Percentiles rank a stretch among this genome's conserved stretches.
Evolutionary conservation across 2,888 invertebrate genomes (phyloP).

Genomic region (Carterocephalus palaemon): DNA sequence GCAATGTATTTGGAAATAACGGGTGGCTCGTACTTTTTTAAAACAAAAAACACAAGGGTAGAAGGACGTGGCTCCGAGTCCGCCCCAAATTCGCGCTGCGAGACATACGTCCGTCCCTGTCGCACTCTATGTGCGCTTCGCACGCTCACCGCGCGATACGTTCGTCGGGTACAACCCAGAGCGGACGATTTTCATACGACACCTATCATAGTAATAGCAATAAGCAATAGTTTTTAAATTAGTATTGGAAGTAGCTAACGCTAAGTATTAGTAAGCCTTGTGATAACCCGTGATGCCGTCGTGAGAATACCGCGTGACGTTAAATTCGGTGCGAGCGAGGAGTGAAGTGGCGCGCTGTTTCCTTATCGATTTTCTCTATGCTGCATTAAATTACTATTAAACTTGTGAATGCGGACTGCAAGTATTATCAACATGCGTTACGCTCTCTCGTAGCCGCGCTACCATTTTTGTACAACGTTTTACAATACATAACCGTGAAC

Average conservation of each 20-base stretch:
- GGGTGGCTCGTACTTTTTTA: conserved; percentile 23
- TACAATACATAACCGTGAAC: conserved; percentile 27
- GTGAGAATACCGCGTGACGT: conserved; percentile 50
- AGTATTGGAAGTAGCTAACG: conserved; percentile 22
- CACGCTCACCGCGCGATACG: conserved; percentile 37
- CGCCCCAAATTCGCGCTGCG: conserved; percentile 55
- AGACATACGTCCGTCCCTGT: conserved; percentile 57
- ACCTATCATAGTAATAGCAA: conserved; percentile 2
- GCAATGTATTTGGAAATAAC: conserved; percentile 20
- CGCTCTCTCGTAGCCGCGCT: conserved; percentile 42
- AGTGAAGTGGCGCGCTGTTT: conserved; percentile 66
- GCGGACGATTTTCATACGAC: conserved; percentile 33
- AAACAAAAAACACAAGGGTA: conserved; percentile 32
- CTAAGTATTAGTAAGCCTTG: conserved; percentile 32
- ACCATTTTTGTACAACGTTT: conserved; percentile 29
- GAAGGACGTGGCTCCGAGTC: conserved; percentile 44
- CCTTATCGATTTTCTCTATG: conserved; percentile 77
- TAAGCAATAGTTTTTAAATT: conserved; percentile 29
- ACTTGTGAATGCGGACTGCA: conserved; percentile 66
- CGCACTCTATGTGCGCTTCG: conserved; percentile 44
- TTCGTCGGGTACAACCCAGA: conserved; percentile 45
- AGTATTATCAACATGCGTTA: conserved; percentile 55
- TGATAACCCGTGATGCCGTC: conserved; percentile 38
- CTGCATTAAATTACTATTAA: conserved; percentile 72
- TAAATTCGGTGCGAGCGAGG: conserved; percentile 52